Base-by-base conservation (phyloP, 2,797 vertebrate species). In the Poecilia velifera region DNA sequence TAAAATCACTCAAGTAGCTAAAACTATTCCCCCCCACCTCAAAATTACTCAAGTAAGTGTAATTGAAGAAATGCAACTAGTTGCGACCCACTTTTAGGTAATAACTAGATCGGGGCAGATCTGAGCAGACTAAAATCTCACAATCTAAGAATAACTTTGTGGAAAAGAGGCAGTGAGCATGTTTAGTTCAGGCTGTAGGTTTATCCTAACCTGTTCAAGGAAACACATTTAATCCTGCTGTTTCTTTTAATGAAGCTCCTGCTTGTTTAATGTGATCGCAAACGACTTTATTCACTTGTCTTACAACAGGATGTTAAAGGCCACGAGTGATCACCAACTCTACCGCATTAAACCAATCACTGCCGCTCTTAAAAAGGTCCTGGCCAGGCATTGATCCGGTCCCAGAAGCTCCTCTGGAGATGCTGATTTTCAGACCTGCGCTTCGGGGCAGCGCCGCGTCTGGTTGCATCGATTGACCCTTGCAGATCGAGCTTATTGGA, bases 321-420 rank as follows among this genome's bases (percentile, higher is more conserved):
- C 64, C 31, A 64, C 79, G 47, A 76, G 77, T 77, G 51, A 34
- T 51, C 85, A 84, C 62, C 73, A 76, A 76, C 82, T 81, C 51
- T 14, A 76, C 76, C 78, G 66, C 70, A 84, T 87, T 64, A 73
- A 59, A 84, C 79, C 81, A 70, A 36, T 86, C 88, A 80, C 73
- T 79, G 45, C 76, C 46, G 75, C 73, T 86, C 84, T 85, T 88
- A 85, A 87, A 89, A 90, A 90, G 73, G 55, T 82, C 77, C 62
- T 18, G 77, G 79, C 81, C 80, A 84, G 79, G 20, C 84, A 94
- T 94, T 73, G 88, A 94, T 92, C 88, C 39, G 73, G 82, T 77
- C 84, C 64, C 81, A 84, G 80, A 74, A 81, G 79, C 46, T 82
- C 86, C 85, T 86, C 80, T 59, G 36, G 76, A 72, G 82, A 86